These are phyloP conservation scores for Peromyscus californicus DNA, from an alignment of 2,113 vertebrate genomes.

Conservation along the genomic window DNA sequence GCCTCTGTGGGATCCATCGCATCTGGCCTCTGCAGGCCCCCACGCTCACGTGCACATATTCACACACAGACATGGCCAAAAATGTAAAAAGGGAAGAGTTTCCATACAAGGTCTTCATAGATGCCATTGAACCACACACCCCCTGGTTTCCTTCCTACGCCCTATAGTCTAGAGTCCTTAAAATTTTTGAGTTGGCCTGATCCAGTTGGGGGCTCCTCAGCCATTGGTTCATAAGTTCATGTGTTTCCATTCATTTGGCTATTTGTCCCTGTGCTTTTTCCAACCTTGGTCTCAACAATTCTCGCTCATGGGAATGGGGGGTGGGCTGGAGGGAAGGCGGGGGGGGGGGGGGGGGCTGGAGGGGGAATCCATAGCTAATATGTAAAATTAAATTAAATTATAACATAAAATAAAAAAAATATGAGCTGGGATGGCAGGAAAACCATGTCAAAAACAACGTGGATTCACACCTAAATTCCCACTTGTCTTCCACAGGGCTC, in stretches of 20 bases:
- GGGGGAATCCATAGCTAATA: too few species aligned
- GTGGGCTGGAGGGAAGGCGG: too few species aligned
- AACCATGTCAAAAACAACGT: neutral
- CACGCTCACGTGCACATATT: neutral
- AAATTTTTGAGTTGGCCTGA: neutral
- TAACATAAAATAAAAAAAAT: too few species aligned
- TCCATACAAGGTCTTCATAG: slow-evolving; percentile 50
- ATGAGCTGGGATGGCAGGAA: neutral
- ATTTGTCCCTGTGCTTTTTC: too few species aligned
- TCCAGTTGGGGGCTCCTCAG: too few species aligned
- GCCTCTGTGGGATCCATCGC: neutral
- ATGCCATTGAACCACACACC: neutral
- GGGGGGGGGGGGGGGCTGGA: too few species aligned
- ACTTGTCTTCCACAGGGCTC: neutral
- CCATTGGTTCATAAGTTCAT: too few species aligned
- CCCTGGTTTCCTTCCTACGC: neutral
- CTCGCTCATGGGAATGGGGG: too few species aligned
- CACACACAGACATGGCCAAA: neutral
- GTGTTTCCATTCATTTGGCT: too few species aligned
- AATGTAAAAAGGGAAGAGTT: slow-evolving; percentile 29
- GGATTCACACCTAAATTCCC: accelerated
- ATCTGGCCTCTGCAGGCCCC: neutral
- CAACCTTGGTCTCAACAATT: too few species aligned
- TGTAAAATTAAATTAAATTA: too few species aligned
- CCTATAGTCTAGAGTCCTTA: neutral